Base-by-base conservation (phyloP, 2,797 vertebrate genomes). In the Hephaestus fuliginosus region DNA sequence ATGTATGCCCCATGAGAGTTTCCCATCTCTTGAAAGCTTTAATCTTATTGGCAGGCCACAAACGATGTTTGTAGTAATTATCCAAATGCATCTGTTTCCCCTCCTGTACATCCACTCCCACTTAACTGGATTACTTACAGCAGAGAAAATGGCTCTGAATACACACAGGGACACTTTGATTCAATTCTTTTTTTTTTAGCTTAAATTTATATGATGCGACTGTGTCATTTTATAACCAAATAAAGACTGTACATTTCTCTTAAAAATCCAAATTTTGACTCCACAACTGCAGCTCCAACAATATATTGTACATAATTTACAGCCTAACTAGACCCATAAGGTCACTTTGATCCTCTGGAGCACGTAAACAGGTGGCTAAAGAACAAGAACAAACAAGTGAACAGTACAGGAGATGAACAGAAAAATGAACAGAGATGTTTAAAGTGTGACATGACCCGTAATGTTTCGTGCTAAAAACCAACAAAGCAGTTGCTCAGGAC, bases 71-170 rank as follows among this genome's bases (percentile, higher is more conserved):
- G 76, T 10, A 76, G 60, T 78, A 88, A 89, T 90, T 82, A 87
- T 68, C 85, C 28, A 85, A 86, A 91, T 90, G 87, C 76, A 84
- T 91, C 65, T 63, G 80, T 60, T 76, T 82, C 22, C 74, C 70
- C 30, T 33, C 15, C 58, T 64, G 30, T n/a, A 64, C 74, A 22
- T 79, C 63, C 67, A 75, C 60, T 60, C 52, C 44, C 65, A 78
- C 83, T 89, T 89, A 91, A 90, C 70, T 44, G 52, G 70, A 90
- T 93, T 85, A 89, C 55, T 41, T 14, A n/a, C 28, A 48, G 55
- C 55, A 72, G 2, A 53, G 71, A 63, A 67, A 73, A 66, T 25
- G 52, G 51, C 48, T 77, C 49, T 36, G 33, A 49, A 28, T 3
- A 7, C 73, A 78, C 60, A 74, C 70, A 74, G 57, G 39, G 43